Conservation (phyloP, 2,797 vertebrate species). For the Enteromius afrohamiltoni region DNA sequence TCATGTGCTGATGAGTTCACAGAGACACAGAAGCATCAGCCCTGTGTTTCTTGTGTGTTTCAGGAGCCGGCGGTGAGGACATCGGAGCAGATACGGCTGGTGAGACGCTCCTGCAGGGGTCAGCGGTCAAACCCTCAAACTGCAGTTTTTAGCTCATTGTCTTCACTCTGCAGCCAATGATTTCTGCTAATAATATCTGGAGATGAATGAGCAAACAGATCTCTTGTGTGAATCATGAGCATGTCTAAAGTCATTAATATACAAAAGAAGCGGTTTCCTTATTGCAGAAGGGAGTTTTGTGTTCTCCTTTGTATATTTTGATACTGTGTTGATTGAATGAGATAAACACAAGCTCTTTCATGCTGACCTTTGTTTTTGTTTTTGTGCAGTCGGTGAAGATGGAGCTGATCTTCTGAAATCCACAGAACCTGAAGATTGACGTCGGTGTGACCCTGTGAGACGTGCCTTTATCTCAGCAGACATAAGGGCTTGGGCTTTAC, state of each 20-base stretch:
- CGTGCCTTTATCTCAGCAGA: constrained; percentile 9
- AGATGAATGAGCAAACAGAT: not conserved
- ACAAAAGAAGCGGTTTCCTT: no score
- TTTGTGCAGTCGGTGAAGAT: constrained; percentile 57
- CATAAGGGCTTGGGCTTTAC: constrained; percentile 56
- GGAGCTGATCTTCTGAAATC: not conserved
- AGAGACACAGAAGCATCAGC: not conserved
- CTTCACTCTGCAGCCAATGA: not conserved
- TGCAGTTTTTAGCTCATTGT: not conserved
- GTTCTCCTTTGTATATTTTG: not conserved
- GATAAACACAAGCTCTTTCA: not conserved
- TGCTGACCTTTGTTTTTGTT: constrained; percentile 20
- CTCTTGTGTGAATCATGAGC: not conserved
- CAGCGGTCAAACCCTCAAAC: not conserved
- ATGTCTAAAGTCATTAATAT: not conserved
- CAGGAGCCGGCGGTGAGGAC: constrained; percentile 6
- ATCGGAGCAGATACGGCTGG: not conserved
- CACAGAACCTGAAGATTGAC: constrained; percentile 51
- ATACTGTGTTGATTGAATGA: not conserved
- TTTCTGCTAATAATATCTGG: not conserved
- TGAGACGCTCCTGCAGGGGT: not conserved
- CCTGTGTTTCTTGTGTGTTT: not conserved
- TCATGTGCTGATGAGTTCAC: not conserved
- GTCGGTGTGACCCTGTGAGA: not conserved
- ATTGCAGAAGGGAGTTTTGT: not conserved